Conservation (phyloP, 2,113 vertebrate species). For the Candoia aspera region DNA sequence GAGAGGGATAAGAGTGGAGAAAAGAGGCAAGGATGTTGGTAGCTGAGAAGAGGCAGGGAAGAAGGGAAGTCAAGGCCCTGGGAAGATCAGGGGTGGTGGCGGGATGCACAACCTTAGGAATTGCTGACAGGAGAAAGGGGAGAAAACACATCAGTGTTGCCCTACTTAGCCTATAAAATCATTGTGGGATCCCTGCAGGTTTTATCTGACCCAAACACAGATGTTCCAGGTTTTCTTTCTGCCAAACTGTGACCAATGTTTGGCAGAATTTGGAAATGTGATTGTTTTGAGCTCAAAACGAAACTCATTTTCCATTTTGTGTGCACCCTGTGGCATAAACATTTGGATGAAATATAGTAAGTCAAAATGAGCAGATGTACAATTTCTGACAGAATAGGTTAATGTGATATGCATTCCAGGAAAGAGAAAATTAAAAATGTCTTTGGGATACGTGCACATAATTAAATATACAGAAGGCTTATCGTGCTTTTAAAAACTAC, state of each 20-base stretch:
- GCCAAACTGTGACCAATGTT: neutral
- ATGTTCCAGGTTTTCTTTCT: neutral
- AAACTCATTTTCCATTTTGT: constrained; percentile 12
- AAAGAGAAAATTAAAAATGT: constrained; percentile 34
- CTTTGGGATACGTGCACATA: constrained; percentile 43
- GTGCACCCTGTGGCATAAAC: neutral
- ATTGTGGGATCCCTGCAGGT: neutral
- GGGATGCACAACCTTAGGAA: neutral
- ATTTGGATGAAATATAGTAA: constrained; percentile 31
- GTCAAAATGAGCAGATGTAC: constrained; percentile 45
- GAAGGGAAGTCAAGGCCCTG: constrained; percentile 7
- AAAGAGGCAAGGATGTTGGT: neutral
- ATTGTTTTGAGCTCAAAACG: neutral
- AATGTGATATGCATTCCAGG: constrained; percentile 50
- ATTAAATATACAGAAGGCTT: constrained; percentile 59
- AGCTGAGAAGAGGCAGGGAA: neutral
- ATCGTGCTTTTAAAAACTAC: constrained; percentile 52
- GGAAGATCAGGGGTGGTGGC: constrained; percentile 11
- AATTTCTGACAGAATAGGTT: constrained; percentile 53
- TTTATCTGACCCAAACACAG: neutral
- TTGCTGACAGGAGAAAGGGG: neutral
- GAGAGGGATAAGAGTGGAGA: neutral
- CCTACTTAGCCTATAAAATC: neutral
- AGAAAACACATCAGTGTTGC: neutral
- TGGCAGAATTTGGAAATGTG: neutral